phyloP scores from a whole-genome alignment of 1,140 invertebrate genomes.

The Ceratitis capitata region DNA sequence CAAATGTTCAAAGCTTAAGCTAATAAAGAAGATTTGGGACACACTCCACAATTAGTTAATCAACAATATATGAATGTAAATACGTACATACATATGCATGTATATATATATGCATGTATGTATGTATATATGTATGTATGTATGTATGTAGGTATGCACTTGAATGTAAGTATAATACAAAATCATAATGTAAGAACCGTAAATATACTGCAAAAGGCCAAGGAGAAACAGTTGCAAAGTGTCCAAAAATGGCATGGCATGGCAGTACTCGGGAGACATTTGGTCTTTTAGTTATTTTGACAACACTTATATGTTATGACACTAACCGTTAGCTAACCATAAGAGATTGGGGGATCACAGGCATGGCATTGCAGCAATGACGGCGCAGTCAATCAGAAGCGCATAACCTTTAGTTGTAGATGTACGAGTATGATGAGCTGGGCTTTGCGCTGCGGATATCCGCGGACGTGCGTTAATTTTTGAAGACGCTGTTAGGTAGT shows the following conservation, averaged over 20 bases:
- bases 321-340: no score
- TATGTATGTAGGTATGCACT: no score
- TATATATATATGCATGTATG: no score
- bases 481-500: conserved; percentile 7
- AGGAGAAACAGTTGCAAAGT: not conserved
- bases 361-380: no score
- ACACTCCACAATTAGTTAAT: not conserved
- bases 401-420: not conserved
- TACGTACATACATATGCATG: no score
- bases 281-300: not conserved
- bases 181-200: not conserved
- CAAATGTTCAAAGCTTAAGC: not conserved
- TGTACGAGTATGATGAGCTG: not conserved
- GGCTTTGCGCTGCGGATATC: conserved; percentile 19
- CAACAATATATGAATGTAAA: no score
- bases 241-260: conserved; percentile 9
- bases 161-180: no score
- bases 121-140: no score
- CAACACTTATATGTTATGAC: not conserved
- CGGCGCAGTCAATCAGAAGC: not conserved
- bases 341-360: no score
- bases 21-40: not conserved
- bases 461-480: conserved; percentile 40
- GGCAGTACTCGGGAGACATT: not conserved
- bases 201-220: not conserved